Conservation (phyloP, 2,113 vertebrate species). For the Crypturellus undulatus region DNA sequence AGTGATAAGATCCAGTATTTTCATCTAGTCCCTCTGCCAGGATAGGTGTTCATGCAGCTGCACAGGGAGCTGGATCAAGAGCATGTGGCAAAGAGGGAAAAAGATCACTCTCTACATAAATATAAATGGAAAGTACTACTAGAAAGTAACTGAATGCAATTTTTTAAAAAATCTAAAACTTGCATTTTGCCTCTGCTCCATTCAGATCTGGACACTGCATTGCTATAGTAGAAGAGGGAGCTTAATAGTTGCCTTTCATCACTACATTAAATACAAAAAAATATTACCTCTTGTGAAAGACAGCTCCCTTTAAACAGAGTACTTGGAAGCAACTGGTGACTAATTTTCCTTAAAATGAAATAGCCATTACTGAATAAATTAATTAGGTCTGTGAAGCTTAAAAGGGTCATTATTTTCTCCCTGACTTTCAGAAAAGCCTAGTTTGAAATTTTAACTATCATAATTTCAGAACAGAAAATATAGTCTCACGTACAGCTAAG, state of each 20-base stretch:
- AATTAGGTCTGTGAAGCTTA: not conserved
- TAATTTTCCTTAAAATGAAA: not conserved
- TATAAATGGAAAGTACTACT: no score
- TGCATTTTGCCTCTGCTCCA: not conserved
- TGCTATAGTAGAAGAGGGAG: not conserved
- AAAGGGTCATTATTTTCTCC: not conserved
- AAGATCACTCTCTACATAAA: not conserved
- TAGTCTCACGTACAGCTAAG: not conserved
- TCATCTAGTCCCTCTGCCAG: not conserved
- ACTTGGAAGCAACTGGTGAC: not conserved
- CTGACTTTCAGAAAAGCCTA: not conserved
- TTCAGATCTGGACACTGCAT: not conserved
- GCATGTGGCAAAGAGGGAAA: accelerated
- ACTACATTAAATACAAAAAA: not conserved
- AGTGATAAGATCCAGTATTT: not conserved
- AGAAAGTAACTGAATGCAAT: not conserved
- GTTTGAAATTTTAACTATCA: not conserved
- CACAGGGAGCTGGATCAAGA: not conserved
- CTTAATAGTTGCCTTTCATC: not conserved
- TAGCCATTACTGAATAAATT: not conserved
- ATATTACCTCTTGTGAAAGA: not conserved
- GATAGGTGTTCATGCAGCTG: not conserved
- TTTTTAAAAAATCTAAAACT: not conserved
- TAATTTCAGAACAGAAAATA: conserved; percentile 3
- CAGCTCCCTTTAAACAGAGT: not conserved